Evolutionary conservation across 2,888 invertebrate genomes (phyloP), one percentile per base, ranked within the genome.

Genomic region (Cloeon dipterum): DNA sequence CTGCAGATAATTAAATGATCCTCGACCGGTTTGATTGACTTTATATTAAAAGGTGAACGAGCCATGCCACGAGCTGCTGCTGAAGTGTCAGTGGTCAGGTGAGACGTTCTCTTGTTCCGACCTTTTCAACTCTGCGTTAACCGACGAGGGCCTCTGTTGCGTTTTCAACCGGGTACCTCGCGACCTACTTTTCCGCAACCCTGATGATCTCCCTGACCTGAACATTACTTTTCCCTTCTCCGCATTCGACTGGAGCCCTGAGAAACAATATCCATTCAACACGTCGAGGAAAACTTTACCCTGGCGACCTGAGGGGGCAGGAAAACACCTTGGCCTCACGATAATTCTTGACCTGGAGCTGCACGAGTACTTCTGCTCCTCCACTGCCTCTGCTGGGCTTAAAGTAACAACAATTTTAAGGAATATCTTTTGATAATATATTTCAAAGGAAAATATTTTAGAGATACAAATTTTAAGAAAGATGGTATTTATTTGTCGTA

Each of bases 61-160:
- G 48, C 70, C 76, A 0, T 82, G 82, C 47, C 59, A 63, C 8
- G 72, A 78, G 45, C 73, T 82, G 71, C 49, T 83, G n/a, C 60
- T 68, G 17, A 52, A 62, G 20, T 85, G 83, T 47, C 57, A 61
- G 39, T 83, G 77, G 70, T 69, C 72, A 43, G 67, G 68, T 0
- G 60, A 59, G 8, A 46, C 46, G 1, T 61, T 66, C 46, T 61
- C 63, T 36, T 83, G 83, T 48, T 62, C 67, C 7, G 62, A 70
- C 36, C 55, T 77, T 39, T 82, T 83, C 52, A 75, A 74, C 51
- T 71, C 77, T 0, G 70, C 75, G 36, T 58, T 82, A 40, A 82
- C 83, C 0, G 83, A 85, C 46, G 82, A 82, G 51, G 85, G 85
- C 0, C 61, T 82, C 3, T 85, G 85, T 51, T 85, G 83, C 52